Conservation (phyloP, 2,888 invertebrate genomes). For the Glyphotaelius pellucidus region DNA sequence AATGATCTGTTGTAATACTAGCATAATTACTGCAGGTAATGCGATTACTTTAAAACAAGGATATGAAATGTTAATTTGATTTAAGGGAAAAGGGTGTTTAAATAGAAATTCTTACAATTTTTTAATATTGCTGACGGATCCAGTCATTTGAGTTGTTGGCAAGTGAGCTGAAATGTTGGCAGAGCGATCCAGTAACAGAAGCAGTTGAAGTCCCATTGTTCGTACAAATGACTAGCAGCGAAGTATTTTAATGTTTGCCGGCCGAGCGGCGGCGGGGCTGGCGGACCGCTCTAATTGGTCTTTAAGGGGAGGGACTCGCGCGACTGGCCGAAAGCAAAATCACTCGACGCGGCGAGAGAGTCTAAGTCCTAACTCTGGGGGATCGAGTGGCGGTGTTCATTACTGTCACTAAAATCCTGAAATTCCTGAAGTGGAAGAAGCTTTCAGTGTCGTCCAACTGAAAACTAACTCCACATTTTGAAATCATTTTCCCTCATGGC, state of each 20-base stretch:
- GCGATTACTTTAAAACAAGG: too few relatives aligned
- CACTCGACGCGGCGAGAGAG: neutral
- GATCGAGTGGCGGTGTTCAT: neutral
- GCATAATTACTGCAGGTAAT: too few relatives aligned
- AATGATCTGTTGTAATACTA: too few relatives aligned
- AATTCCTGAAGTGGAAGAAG: neutral
- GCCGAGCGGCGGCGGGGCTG: neutral
- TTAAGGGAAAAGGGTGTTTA: neutral
- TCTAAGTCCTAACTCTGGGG: neutral
- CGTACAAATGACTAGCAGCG: slow-evolving; percentile 22
- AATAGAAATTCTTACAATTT: neutral
- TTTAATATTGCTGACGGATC: neutral
- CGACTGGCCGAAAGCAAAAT: neutral
- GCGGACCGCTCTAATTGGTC: neutral
- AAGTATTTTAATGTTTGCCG: slow-evolving; percentile 5
- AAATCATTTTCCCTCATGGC: neutral
- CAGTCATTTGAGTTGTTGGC: neutral
- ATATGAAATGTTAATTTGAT: too few relatives aligned
- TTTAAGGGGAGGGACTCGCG: neutral
- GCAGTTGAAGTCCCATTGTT: slow-evolving; percentile 18
- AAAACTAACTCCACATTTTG: neutral
- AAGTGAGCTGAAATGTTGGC: neutral
- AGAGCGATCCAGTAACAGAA: neutral
- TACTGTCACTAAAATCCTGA: neutral
- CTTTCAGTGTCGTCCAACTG: neutral